phyloP scores from a whole-genome alignment of 2,888 invertebrate genomes.

The Rapana venosa region DNA sequence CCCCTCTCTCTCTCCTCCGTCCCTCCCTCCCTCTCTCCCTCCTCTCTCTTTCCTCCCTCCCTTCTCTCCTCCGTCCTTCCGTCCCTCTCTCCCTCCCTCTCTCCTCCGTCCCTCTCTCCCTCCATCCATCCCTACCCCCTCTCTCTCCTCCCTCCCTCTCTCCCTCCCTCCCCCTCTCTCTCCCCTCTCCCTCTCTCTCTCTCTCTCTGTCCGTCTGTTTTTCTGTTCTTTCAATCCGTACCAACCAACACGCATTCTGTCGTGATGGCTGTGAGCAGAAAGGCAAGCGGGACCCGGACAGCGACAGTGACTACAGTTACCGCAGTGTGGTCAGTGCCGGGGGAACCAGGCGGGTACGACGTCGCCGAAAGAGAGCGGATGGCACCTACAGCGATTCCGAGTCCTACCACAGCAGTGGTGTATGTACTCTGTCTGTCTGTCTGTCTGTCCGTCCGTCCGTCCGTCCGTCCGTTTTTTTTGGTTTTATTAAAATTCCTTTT shows the following conservation, averaged over 20 bases:
- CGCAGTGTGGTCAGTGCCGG: constrained; percentile 74
- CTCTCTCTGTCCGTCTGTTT: neutral
- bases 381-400: constrained; percentile 70
- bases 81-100: too few relatives aligned
- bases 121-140: too few relatives aligned
- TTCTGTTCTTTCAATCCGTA: neutral
- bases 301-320: constrained; percentile 76
- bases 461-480: neutral
- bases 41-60: too few relatives aligned
- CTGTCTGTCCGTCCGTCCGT: neutral
- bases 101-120: too few relatives aligned
- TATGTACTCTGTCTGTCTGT: neutral
- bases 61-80: too few relatives aligned
- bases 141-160: too few relatives aligned
- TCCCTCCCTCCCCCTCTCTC: too few relatives aligned
- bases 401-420: constrained; percentile 74
- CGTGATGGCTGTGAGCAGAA: constrained; percentile 33
- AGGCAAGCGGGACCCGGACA: constrained; percentile 71
- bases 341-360: constrained; percentile 73
- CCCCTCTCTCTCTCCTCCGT: too few relatives aligned
- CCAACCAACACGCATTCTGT: neutral
- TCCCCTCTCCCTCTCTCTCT: neutral
- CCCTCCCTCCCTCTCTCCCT: too few relatives aligned
- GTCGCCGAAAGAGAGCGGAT: constrained; percentile 71
- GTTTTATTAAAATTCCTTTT: too few relatives aligned